Evolutionary conservation across 2,797 vertebrate genomes (phyloP), one percentile per base, ranked within the genome.

Genomic region (Lacerta viridis): DNA sequence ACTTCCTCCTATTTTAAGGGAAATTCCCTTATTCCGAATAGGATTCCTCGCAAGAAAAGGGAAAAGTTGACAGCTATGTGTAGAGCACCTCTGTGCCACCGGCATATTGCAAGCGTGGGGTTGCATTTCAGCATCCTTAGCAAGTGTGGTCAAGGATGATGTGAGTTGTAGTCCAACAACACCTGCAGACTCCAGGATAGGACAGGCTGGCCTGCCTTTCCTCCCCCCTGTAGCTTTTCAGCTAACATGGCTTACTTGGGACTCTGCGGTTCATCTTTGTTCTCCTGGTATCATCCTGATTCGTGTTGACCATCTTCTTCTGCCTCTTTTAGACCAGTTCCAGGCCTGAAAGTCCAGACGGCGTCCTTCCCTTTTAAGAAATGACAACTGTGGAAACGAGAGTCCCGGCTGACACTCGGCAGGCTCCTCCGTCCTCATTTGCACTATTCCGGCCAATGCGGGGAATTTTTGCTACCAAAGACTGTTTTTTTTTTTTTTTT

Each of bases 271-370:
- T 25, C 39, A 59, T 20, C 20, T 29, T 6, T 13, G 23, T 76
- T 8, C 13, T 33, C 1, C 29, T 39, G 77, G 1, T n/a, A 5
- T 5, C 27, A 1, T 3, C 7, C 66, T 88, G 33, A 59, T 17
- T 46, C 43, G 5, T 1, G 1, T 29, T 29, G 39, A 74, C 20
- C 72, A 39, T 33, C 33, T 74, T 20, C 33, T 71, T 83, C 55
- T 77, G 61, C 84, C 39, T 87, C 64, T 1, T 23, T 23, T 43
- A 97, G 96, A 92, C 96, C 96, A 10, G 95, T 97, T 91, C 97
- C 98, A 93, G 96, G 97, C 94, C 94, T 97, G 94, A 98, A 98
- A 96, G 94, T 92, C 95, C 97, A 96, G 85, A 92, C 96, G 89
- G 94, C 96, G 92, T 97, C 97, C 36, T 95, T 96, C 87, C 91